Base-by-base conservation (phyloP, 35 echinoderm and acorn worm genomes). In the Lytechinus pictus region DNA sequence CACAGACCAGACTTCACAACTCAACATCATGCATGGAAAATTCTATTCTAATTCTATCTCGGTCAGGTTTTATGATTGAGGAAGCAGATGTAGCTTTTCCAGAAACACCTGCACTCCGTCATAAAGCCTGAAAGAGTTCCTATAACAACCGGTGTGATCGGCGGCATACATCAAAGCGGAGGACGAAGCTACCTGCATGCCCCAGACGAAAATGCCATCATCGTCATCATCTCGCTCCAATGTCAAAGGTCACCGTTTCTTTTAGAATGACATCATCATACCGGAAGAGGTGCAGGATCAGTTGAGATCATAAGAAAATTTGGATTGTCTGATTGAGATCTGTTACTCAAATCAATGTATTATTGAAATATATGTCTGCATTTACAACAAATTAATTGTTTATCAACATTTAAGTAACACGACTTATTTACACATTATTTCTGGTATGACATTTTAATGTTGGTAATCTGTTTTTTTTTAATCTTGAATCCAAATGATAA, bases 51-150 rank as follows among this genome's bases (percentile, higher is more conserved):
- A 79, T 24, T 19, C n/a, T 24, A n/a, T 79, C 66, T 79, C 66
- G 6, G 66, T 79, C 8, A 16, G 66, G 14, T 79, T 79, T 79
- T 79, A 79, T 79, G 66, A 79, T 79, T 24, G 66, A 79, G 66
- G 66, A 79, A 79, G 66, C 66, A 79, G 66, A 79, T 79, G 66
- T 79, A 24, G n/a, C 66, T 5, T 58, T 79, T 1, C 8, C 19
- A 79, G 66, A 79, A 79, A 79, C 66, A 79, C 66, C 66, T 79
- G 66, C 66, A 79, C 66, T 79, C 66, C 7, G n/a, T 79, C 66
- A 79, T 79, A 79, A 16, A 79, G 21, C 19, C 66, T 79, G 66
- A 79, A 79, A 79, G 66, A 79, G 66, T 79, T 24, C 21, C 4
- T 44, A 79, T 24, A 24, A 8, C 66, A 44, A 44, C 33, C 33